Conservation (phyloP, 2,888 invertebrate species). For the Drosophila eohydei region DNA sequence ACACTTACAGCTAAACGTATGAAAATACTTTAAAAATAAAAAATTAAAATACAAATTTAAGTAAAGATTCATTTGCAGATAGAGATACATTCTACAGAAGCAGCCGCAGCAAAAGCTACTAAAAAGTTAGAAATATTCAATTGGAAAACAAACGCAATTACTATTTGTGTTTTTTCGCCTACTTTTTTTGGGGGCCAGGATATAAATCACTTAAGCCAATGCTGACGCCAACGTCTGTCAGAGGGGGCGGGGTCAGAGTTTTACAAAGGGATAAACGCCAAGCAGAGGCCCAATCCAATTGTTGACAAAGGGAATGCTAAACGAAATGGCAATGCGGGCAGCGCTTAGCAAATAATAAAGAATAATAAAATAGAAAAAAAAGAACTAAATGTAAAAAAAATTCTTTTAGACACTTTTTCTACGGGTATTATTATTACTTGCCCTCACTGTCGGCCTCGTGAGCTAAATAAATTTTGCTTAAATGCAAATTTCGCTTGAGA, state of each 20-base stretch:
- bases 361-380: constrained; percentile 3
- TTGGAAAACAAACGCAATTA: constrained; percentile 38
- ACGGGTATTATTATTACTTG: constrained; percentile 29
- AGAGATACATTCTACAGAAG: neutral
- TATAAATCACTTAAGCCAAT: constrained; percentile 51
- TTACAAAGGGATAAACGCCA: constrained; percentile 34
- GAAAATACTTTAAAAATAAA: no score
- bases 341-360: constrained; percentile 53
- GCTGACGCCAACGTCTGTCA: constrained; percentile 31
- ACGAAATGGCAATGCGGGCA: constrained; percentile 22
- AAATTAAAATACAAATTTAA: no score
- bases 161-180: constrained; percentile 16
- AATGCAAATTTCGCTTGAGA: constrained; percentile 48
- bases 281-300: neutral
- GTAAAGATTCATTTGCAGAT: neutral
- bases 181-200: neutral
- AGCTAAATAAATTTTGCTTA: constrained; percentile 43
- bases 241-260: constrained; percentile 12
- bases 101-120: neutral
- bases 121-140: constrained; percentile 14
- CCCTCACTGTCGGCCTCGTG: neutral
- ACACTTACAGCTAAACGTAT: no score
- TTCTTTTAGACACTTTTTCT: constrained; percentile 7
- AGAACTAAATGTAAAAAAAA: constrained; percentile 9
- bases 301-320: constrained; percentile 25